These are phyloP conservation scores for Gymnobelideus leadbeateri DNA, from an alignment of 2,113 vertebrate genomes.

Conservation along the genomic window DNA sequence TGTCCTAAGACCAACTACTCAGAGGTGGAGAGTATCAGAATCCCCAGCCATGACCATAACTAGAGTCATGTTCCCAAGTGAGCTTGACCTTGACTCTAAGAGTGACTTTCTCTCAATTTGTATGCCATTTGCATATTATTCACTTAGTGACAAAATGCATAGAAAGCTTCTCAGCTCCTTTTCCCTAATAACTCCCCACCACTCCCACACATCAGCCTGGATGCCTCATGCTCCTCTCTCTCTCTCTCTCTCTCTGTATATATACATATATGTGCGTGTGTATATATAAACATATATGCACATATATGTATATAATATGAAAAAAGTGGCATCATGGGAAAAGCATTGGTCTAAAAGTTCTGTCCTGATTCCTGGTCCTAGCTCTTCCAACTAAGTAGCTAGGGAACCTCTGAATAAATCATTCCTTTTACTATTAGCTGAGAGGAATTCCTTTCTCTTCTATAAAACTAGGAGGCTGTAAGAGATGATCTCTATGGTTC, in stretches of 20 bases:
- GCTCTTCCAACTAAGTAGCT: not conserved
- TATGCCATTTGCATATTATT: slow-evolving; percentile 45
- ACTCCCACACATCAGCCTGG: not conserved
- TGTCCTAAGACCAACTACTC: not conserved
- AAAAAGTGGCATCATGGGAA: not conserved
- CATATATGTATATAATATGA: not conserved
- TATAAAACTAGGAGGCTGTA: slow-evolving; percentile 19
- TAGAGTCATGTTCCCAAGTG: slow-evolving; percentile 15
- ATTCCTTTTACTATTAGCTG: slow-evolving; percentile 40
- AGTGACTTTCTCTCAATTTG: slow-evolving; percentile 36
- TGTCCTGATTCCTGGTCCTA: slow-evolving; percentile 28
- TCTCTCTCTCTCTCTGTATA: slow-evolving; percentile 8
- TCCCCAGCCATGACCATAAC: slow-evolving; percentile 12
- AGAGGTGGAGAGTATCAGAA: slow-evolving; percentile 25
- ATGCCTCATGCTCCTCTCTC: not conserved
- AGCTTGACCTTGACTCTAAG: slow-evolving; percentile 38
- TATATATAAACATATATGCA: slow-evolving; percentile 18
- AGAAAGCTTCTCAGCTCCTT: slow-evolving; percentile 22
- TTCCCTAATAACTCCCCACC: slow-evolving; percentile 29
- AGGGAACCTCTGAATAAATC: not conserved
- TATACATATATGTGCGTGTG: not conserved
- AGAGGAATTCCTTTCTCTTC: slow-evolving; percentile 34
- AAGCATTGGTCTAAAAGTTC: slow-evolving; percentile 3
- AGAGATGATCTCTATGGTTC: slow-evolving; percentile 10
- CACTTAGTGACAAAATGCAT: slow-evolving; percentile 49